phyloP scores from a whole-genome alignment of 2,113 vertebrate genomes.

The Barnardius zonarius region DNA sequence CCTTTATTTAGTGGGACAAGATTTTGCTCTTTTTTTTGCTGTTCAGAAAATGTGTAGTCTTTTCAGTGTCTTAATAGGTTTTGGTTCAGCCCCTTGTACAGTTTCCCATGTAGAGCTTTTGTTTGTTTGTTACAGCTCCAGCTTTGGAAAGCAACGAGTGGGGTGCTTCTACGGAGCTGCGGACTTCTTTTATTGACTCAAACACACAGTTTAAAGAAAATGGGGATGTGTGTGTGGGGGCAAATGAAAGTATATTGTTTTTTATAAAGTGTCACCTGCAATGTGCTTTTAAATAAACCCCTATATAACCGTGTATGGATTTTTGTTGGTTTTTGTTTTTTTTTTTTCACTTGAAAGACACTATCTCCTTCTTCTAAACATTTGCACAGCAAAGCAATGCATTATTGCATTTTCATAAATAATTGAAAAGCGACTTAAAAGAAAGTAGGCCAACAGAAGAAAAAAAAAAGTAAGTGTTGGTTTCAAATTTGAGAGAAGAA shows the following conservation, averaged over 20 bases:
- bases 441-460: slow-evolving; percentile 71
- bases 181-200: slow-evolving; percentile 3
- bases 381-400: slow-evolving; percentile 71
- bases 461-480: slow-evolving; percentile 37
- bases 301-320: background rate
- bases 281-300: background rate
- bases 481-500: slow-evolving; percentile 64
- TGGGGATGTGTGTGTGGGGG: background rate
- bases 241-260: slow-evolving; percentile 12
- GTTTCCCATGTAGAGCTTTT: background rate
- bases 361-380: slow-evolving; percentile 69
- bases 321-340: background rate
- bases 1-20: background rate
- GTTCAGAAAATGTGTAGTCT: background rate
- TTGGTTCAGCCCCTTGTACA: background rate
- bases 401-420: slow-evolving; percentile 78
- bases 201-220: slow-evolving; percentile 11
- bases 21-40: background rate
- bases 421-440: slow-evolving; percentile 78
- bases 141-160: background rate
- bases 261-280: slow-evolving; percentile 36
- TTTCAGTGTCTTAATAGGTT: background rate
- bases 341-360: slow-evolving; percentile 54
- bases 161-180: slow-evolving; percentile 20
- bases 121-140: background rate